Conservation (phyloP, 1,140 invertebrate species). For the Olivierus martensii region DNA sequence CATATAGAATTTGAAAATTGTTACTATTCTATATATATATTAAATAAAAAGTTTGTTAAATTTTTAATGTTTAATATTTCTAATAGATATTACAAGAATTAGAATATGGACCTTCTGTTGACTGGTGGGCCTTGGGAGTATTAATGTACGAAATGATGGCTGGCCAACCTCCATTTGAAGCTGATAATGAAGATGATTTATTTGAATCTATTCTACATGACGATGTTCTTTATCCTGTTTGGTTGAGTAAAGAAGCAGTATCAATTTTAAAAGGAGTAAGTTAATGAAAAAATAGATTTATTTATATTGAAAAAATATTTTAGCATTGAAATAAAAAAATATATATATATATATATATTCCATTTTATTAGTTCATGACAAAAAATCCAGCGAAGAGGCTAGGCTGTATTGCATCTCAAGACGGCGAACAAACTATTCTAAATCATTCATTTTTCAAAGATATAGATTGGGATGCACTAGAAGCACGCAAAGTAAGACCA, state of each 20-base stretch:
- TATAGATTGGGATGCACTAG: conserved; percentile 91
- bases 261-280: conserved; percentile 82
- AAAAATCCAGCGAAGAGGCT: conserved; percentile 90
- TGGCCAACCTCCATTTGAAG: conserved; percentile 95
- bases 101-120: conserved; percentile 93
- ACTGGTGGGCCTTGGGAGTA: conserved; percentile 93
- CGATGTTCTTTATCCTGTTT: conserved; percentile 95
- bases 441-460: conserved; percentile 91
- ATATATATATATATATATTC: background rate
- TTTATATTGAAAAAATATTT: background rate
- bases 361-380: conserved; percentile 72
- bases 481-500: conserved; percentile 77
- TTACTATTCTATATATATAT: too few species aligned
- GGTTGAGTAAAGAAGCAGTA: conserved; percentile 91
- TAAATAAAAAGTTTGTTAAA: too few species aligned
- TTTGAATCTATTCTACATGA: conserved; percentile 98
- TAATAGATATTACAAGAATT: conserved; percentile 75
- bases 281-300: conserved; percentile 3
- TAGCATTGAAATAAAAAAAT: background rate
- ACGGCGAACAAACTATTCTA: conserved; percentile 71
- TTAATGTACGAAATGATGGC: conserved; percentile 99
- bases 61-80: too few species aligned
- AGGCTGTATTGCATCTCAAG: conserved; percentile 65
- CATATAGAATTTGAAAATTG: too few species aligned
- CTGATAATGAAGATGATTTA: conserved; percentile 97